phyloP scores from a whole-genome alignment of 2,113 vertebrate genomes.

The Neotoma lepida region DNA sequence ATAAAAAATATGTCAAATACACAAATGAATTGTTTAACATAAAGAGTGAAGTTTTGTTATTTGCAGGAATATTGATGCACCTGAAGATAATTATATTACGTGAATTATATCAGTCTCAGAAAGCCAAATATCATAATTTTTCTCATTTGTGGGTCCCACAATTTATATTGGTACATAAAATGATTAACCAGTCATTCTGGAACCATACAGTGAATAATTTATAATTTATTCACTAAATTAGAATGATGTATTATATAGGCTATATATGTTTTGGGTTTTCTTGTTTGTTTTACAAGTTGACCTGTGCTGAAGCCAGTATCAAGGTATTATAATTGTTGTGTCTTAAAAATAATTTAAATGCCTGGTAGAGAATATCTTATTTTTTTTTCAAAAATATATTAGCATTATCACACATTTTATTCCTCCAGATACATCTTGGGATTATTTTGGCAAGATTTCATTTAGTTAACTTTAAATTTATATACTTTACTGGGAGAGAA shows the following conservation, averaged over 20 bases:
- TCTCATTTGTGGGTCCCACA: not conserved
- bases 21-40: not conserved
- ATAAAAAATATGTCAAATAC: not conserved
- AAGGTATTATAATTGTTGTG: not conserved
- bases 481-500: not conserved
- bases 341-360: constrained; percentile 40
- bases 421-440: not conserved
- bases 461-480: constrained; percentile 18
- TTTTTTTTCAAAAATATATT: constrained; percentile 28
- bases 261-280: constrained; percentile 7
- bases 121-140: not conserved
- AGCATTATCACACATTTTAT: not conserved
- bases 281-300: not conserved
- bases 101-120: not conserved
- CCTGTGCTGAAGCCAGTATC: not conserved
- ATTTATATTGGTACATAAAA: not conserved
- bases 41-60: not conserved
- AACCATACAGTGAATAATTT: constrained; percentile 32
- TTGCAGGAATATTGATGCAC: not conserved
- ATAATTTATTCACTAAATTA: constrained; percentile 24
- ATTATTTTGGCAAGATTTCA: constrained; percentile 38
- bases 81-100: not conserved
- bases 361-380: not conserved
- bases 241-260: not conserved
- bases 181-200: not conserved